These are phyloP conservation scores for Euplexia lucipara DNA, from an alignment of 2,888 invertebrate genomes.

Conservation along the genomic window DNA sequence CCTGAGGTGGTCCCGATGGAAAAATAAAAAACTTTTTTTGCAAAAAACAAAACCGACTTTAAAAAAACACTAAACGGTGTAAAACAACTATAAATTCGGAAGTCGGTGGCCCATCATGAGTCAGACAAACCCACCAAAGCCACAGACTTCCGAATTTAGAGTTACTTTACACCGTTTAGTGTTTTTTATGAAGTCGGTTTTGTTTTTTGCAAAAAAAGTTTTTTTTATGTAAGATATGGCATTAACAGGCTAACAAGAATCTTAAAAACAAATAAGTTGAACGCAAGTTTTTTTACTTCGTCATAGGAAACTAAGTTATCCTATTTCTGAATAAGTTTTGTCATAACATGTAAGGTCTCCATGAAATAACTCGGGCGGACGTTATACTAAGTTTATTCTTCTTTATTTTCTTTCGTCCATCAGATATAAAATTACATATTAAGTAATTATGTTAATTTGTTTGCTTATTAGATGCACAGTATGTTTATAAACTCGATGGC, in stretches of 20 bases:
- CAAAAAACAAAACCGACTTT: no score
- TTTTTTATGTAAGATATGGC: not conserved
- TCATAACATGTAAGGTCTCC: slow-evolving; percentile 23
- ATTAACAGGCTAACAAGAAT: slow-evolving; percentile 3
- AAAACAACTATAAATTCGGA: no score
- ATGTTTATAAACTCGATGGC: not conserved
- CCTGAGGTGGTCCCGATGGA: no score
- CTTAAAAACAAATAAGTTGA: slow-evolving; percentile 9
- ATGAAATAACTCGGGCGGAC: slow-evolving; percentile 25
- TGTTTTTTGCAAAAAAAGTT: no score
- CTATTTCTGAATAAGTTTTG: slow-evolving; percentile 42
- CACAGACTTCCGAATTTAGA: no score
- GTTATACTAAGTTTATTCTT: slow-evolving; percentile 29
- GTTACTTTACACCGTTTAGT: no score
- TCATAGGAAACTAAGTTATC: slow-evolving; percentile 42
- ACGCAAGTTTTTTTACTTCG: slow-evolving; percentile 14
- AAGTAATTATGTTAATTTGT: not conserved
- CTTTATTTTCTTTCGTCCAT: slow-evolving; percentile 21
- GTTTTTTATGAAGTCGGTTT: not conserved
- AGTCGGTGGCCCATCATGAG: no score
- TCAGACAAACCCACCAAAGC: no score
- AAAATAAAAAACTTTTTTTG: no score
- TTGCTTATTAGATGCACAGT: not conserved
- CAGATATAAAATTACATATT: slow-evolving; percentile 10
- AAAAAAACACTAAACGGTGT: no score